phyloP scores from a whole-genome alignment of 2,113 vertebrate species.

The Cynopterus brachyotis region DNA sequence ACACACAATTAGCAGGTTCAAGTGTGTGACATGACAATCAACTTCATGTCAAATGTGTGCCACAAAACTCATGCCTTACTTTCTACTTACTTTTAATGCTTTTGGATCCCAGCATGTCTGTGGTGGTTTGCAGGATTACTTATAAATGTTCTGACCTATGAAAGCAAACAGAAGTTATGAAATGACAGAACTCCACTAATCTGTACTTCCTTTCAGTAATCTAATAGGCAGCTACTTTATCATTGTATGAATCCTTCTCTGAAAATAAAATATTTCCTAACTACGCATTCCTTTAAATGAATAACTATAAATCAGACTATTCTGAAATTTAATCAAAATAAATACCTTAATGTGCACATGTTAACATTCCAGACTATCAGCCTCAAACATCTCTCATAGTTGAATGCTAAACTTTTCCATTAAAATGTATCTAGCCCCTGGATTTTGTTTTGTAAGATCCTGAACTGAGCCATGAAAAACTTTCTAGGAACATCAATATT shows the following conservation, averaged over 20 bases:
- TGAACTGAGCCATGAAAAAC: conserved; percentile 35
- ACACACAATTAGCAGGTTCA: not conserved
- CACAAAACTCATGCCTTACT: not conserved
- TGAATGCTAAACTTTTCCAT: not conserved
- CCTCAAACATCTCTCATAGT: not conserved
- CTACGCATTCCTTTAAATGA: not conserved
- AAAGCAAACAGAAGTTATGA: not conserved
- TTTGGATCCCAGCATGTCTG: not conserved
- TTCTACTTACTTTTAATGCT: not conserved
- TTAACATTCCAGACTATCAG: not conserved
- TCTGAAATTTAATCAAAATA: conserved; percentile 45
- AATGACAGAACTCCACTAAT: not conserved
- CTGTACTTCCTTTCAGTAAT: conserved; percentile 20
- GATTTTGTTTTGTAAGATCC: conserved; percentile 54
- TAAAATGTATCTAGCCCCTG: not conserved
- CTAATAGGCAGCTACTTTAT: not conserved
- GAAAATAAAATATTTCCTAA: conserved; percentile 19
- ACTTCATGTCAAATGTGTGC: not conserved
- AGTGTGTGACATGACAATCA: not conserved
- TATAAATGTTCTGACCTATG: not conserved
- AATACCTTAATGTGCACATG: conserved; percentile 39
- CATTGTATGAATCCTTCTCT: not conserved
- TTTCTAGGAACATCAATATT: conserved; percentile 27
- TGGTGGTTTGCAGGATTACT: not conserved
- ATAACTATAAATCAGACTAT: not conserved